Evolutionary conservation across 2,888 invertebrate species (phyloP), one percentile per base, ranked within the genome.

Genomic region (Drosophila quasianomalipes): DNA sequence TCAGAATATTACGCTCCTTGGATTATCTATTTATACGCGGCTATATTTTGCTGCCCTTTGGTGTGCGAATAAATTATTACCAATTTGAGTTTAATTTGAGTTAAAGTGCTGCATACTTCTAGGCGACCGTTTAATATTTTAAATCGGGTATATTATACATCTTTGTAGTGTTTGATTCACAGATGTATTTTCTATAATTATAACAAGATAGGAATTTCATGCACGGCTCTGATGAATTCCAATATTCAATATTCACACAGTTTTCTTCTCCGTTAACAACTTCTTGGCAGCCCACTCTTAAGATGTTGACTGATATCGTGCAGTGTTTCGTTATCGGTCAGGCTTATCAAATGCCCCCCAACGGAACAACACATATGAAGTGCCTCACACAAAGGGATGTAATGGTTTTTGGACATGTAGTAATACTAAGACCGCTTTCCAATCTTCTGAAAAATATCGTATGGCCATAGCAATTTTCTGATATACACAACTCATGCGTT

Each of bases 311-410:
- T 59, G 1, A 70, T 26, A 3, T 51, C 22, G 7, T 9, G 2
- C 0, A 76, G 33, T 9, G 33, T 28, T 10, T 16, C 7, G 0
- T 26, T 52, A 3, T 64, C 26, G 4, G 35, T 26, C 14, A 70
- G 4, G n/a, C 44, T 59, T 19, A 78, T 53, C 4, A 78, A 35
- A 31, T 80, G 49, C 2, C 39, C 81, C 67, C 67, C 77, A 1
- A 28, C 1, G 0, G 0, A 55, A 10, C 63, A 62, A 33, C 77
- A 71, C 6, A 0, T 2, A 7, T 76, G 62, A 0, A 76, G 6
- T 4, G 76, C 71, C 0, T 4, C 0, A n/a, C 60, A 77, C 76
- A 72, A 76, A 3, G 39, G 9, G 4, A 30, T 12, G 1, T 1
- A 5, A 0, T 7, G 3, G 2, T 19, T 1, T 0, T 0, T 14